Evolutionary conservation across 1,140 invertebrate species (phyloP), one percentile per base, ranked within the genome.

Genomic region (Coenobita brevimanus): DNA sequence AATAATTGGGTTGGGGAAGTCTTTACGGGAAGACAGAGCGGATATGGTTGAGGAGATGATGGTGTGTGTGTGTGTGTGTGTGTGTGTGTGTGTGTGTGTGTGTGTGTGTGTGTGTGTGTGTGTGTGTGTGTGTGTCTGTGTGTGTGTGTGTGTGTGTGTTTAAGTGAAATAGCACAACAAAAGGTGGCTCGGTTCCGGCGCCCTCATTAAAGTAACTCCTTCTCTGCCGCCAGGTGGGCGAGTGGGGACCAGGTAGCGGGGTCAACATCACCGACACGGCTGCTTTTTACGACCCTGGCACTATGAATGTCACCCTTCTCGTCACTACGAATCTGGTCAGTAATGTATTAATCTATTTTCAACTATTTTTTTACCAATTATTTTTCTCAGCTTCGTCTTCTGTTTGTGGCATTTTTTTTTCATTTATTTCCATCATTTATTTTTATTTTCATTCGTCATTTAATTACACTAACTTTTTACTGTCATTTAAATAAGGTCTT

Each of bases 191-290:
- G 15, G 15, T 73, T 4, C 33, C 3, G 17, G 8, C 8, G 33
- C 33, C n/a, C 17, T 64, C 4, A 64, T 84, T 57, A 60, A 38
- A 30, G 27, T 54, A 36, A 76, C 50, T 75, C 10, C n/a, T 33
- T 67, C n/a, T 71, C n/a, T 33, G n/a, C 6, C 21, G 8, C 3
- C 91, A 97, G 92, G 96, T 97, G 0, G 97, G 97, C 0, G 94
- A 95, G 90, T 98, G 97, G 97, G 95, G 94, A 21, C 95, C 96
- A 0, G 93, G 93, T 1, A 93, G 92, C 0, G 96, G 96, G 0
- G 94, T 98, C 41, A 96, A 96, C 91, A 95, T 98, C 62, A 97
- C 97, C 0, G 96, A 97, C 92, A 94, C 95, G 0, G 95, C 95
- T 0, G 96, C 96, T 17, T 98, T 98, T 92, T 95, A 94, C 90